phyloP scores from a whole-genome alignment of 2,113 vertebrate genomes.

The Pampusana beccarii region DNA sequence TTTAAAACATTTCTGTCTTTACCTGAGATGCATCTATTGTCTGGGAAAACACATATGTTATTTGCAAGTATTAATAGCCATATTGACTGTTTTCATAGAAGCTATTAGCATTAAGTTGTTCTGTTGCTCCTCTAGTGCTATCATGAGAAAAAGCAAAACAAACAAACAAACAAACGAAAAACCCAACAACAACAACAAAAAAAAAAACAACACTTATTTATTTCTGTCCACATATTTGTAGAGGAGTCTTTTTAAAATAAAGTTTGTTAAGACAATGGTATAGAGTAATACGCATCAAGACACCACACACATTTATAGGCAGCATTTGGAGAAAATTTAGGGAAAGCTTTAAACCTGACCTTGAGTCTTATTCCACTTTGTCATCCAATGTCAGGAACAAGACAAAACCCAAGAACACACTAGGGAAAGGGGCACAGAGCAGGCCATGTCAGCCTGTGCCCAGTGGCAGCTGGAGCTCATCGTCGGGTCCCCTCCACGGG shows the following conservation, averaged over 20 bases:
- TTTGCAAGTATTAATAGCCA: background rate
- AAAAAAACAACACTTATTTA: no score
- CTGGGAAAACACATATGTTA: background rate
- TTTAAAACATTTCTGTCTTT: background rate
- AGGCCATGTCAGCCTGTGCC: rapidly evolving
- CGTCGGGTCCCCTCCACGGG: rapidly evolving
- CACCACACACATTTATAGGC: background rate
- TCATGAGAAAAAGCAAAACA: background rate
- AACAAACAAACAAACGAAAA: no score
- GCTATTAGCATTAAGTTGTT: background rate
- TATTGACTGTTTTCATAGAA: background rate
- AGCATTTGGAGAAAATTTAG: background rate
- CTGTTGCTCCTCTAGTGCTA: background rate
- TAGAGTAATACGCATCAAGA: background rate
- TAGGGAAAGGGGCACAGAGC: rapidly evolving
- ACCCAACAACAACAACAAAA: no score
- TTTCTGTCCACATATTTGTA: background rate
- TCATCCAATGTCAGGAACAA: background rate
- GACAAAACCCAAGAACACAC: background rate
- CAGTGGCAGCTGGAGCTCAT: rapidly evolving
- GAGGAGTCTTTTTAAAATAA: background rate
- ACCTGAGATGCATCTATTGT: background rate
- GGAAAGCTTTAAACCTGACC: background rate
- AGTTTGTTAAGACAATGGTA: background rate
- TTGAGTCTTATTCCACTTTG: background rate